Evolutionary conservation across 1,140 invertebrate species (phyloP), one percentile per base, ranked within the genome.

Genomic region (Notospermus geniculatus): DNA sequence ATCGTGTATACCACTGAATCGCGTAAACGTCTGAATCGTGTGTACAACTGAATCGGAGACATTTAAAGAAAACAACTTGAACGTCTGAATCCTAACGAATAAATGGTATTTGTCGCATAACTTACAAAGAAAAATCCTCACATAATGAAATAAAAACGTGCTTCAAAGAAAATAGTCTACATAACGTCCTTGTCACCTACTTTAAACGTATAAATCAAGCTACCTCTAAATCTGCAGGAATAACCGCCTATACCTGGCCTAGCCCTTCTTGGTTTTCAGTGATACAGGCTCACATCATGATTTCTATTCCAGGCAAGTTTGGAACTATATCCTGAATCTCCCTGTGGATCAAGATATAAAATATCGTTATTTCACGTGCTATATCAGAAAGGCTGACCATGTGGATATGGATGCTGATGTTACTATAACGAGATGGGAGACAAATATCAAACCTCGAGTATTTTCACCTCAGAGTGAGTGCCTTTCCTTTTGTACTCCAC

Each of bases 381-480:
- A 84, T 27, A 66, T 86, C 4, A 68, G 84, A 28, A 83, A 85
- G n/a, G 68, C 67, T 54, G 59, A 78, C 73, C 68, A 65, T 17
- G 66, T 69, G 54, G 68, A 68, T 82, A 86, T 64, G 78, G 84
- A 64, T 73, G 73, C 60, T 75, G 46, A 50, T n/a, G 63, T 89
- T 7, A 84, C 91, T 52, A 86, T 94, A 17, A 85, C 89, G 19
- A 84, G 84, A 66, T 95, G 92, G 92, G 92, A 96, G 80, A 91
- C 91, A 9, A 87, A 91, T 72, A 81, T 91, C 59, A 80, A 83
- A 57, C 88, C 92, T 39, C 81, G 92, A 57, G 60, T 77, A 25
- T 85, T 89, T 58, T 78, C 74, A 63, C 81, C 77, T 62, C 78
- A 59, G 59, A 64, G 73, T 74, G 56, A 65, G 29, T 27, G n/a